A percentile compares a stretch with the other conserved stretches of the same genome.
Conservation (phyloP, 1,140 invertebrate species). For the Drosophila quadrilineata region DNA sequence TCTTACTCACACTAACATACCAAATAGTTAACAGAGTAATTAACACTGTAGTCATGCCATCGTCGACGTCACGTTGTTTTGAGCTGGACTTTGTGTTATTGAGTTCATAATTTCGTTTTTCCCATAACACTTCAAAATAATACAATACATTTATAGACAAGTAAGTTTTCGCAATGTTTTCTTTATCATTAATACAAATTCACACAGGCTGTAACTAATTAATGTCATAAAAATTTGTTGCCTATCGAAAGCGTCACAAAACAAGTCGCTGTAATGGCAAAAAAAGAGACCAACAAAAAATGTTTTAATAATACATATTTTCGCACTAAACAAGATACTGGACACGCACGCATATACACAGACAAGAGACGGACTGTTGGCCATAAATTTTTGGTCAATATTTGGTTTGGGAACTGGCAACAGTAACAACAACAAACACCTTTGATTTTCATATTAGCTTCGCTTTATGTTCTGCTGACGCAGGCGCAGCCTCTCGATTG, state of each 20-base stretch:
- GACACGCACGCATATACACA: conserved; percentile 38
- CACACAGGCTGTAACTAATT: conserved; percentile 43
- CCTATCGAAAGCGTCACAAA: conserved; percentile 44
- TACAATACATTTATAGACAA: too few species aligned
- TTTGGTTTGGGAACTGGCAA: conserved; percentile 27
- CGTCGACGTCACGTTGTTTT: too few species aligned
- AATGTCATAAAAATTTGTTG: conserved; percentile 44
- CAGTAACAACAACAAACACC: conserved; percentile 59
- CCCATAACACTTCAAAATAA: too few species aligned
- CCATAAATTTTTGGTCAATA: conserved; percentile 52
- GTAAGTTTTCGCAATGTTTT: conserved; percentile 1
- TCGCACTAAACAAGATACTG: conserved; percentile 60
- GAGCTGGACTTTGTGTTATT: too few species aligned
- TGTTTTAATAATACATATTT: conserved; percentile 22
- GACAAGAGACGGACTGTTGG: conserved; percentile 22
- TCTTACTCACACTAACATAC: too few species aligned
- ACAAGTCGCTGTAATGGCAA: conserved; percentile 55
- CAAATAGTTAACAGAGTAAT: too few species aligned
- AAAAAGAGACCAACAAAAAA: conserved; percentile 13
- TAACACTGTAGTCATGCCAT: too few species aligned
- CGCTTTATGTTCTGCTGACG: not conserved
- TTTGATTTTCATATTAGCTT: conserved; percentile 68
- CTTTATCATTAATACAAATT: conserved; percentile 8
- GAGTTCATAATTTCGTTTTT: too few species aligned
- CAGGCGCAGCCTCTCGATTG: not conserved